These are phyloP conservation scores for Neodon shergylaensis DNA, from an alignment of 2,113 vertebrate species.

Conservation along the genomic window DNA sequence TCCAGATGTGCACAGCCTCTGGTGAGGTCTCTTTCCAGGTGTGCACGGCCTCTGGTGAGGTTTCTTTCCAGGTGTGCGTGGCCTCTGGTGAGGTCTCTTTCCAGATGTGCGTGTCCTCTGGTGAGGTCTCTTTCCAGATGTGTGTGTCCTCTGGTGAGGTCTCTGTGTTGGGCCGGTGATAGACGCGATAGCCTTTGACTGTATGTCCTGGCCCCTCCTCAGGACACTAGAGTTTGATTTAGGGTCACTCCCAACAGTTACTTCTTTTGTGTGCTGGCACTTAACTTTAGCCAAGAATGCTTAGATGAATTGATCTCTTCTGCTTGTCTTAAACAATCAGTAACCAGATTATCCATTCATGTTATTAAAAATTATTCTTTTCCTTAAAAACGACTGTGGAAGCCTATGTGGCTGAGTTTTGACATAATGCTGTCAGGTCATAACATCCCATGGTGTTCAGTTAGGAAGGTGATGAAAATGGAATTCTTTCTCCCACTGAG, in stretches of 20 bases:
- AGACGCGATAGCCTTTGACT: neutral
- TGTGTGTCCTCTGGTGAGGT: neutral
- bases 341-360: neutral
- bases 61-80: too few species aligned
- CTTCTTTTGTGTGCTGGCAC: neutral
- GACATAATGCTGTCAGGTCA: neutral
- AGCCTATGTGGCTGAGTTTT: neutral
- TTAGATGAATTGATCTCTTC: neutral
- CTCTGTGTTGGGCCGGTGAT: neutral
- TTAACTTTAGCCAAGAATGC: neutral
- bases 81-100: neutral
- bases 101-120: neutral
- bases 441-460: neutral
- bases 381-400: neutral
- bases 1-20: neutral
- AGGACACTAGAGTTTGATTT: neutral
- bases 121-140: neutral
- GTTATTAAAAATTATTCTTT: neutral
- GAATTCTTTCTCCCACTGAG: neutral
- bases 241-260: neutral
- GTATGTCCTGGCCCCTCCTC: neutral
- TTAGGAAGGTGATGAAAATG: neutral
- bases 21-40: neutral
- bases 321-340: slow-evolving; percentile 15
- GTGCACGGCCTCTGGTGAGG: too few species aligned